phyloP scores from a whole-genome alignment of 2,113 vertebrate genomes.

The Sapayoa aenigma region DNA sequence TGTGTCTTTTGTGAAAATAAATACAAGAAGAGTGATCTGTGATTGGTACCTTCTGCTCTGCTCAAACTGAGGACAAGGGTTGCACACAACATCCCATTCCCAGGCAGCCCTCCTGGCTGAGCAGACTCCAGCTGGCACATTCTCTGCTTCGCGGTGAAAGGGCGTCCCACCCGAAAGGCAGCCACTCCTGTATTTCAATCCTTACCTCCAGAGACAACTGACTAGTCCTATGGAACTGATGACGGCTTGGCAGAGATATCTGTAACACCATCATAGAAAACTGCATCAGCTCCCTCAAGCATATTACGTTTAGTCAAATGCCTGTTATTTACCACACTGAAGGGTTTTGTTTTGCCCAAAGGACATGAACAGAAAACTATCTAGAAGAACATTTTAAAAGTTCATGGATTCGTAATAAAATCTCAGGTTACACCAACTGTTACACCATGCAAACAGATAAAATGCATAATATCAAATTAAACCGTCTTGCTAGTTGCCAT shows the following conservation, averaged over 20 bases:
- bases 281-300: constrained; percentile 10
- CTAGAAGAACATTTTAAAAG: background rate
- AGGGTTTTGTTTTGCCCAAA: constrained; percentile 21
- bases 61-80: background rate
- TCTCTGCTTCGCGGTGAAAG: accelerated
- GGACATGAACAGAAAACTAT: background rate
- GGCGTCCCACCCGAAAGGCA: background rate
- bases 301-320: background rate
- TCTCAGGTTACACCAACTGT: background rate
- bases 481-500: background rate
- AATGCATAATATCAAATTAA: background rate
- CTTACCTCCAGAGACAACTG: background rate
- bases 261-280: background rate
- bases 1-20: constrained; percentile 35
- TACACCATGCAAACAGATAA: background rate
- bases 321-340: background rate
- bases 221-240: background rate
- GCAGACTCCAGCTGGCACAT: background rate
- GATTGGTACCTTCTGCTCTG: constrained; percentile 12
- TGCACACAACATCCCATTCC: background rate
- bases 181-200: background rate
- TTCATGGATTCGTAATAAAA: constrained; percentile 37
- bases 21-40: constrained; percentile 23
- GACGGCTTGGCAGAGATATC: background rate
- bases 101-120: background rate